phyloP scores from a whole-genome alignment of 2,888 invertebrate species.

The Pseudanteris insignis region DNA sequence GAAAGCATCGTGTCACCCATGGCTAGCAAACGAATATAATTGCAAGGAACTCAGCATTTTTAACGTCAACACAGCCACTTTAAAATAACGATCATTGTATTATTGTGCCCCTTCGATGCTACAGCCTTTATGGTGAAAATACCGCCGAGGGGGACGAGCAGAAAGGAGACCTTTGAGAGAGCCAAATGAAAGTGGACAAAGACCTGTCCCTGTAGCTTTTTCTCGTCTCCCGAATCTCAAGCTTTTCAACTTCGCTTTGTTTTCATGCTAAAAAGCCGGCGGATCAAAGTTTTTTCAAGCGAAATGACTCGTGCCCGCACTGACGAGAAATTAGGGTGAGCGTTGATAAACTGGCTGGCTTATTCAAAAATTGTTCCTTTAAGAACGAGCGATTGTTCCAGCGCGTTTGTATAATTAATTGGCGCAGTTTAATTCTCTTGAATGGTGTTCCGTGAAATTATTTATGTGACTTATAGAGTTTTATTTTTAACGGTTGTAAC shows the following conservation, averaged over 20 bases:
- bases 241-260: conserved; percentile 6
- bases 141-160: conserved; percentile 28
- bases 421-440: too few relatives aligned
- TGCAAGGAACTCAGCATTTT: conserved; percentile 60
- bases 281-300: conserved; percentile 5
- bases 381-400: too few relatives aligned
- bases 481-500: too few relatives aligned
- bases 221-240: conserved; percentile 5
- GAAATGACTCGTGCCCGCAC: neutral
- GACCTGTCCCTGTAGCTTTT: conserved; percentile 35
- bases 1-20: too few relatives aligned
- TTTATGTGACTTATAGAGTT: too few relatives aligned
- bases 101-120: conserved; percentile 60
- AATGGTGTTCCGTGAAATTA: too few relatives aligned
- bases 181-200: conserved; percentile 60
- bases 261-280: conserved; percentile 3
- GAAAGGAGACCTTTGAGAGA: conserved; percentile 47
- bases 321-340: too few relatives aligned
- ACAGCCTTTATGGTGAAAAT: conserved; percentile 52
- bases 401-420: too few relatives aligned
- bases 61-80: conserved; percentile 60
- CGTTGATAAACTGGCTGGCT: too few relatives aligned
- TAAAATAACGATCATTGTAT: conserved; percentile 57
- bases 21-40: conserved; percentile 62
- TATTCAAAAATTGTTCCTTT: too few relatives aligned